These are phyloP conservation scores for Cosmia trapezina DNA, from an alignment of 2,888 invertebrate genomes.

Conservation along the genomic window DNA sequence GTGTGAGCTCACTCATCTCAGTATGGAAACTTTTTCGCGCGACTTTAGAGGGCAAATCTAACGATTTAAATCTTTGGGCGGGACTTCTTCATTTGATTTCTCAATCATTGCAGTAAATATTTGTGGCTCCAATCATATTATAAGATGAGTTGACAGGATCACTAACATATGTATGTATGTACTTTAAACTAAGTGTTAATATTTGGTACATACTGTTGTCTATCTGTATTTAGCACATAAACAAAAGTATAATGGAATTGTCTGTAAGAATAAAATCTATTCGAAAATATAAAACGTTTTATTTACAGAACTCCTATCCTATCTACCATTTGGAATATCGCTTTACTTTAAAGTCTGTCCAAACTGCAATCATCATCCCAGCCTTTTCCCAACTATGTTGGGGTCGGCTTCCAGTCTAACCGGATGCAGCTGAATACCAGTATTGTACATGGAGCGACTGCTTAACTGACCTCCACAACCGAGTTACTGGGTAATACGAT, in stretches of 20 bases:
- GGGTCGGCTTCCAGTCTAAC: no score
- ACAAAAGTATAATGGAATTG: conserved; percentile 89
- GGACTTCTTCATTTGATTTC: background rate
- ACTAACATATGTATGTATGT: conserved; percentile 75
- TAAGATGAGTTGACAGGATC: conserved; percentile 68
- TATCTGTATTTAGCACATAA: conserved; percentile 86
- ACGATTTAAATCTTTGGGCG: no score
- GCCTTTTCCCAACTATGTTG: no score
- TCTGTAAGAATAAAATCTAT: conserved; percentile 90
- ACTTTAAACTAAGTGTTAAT: conserved; percentile 84
- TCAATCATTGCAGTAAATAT: background rate
- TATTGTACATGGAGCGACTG: no score
- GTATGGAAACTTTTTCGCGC: no score
- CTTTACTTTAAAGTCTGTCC: background rate
- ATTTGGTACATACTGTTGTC: conserved; percentile 86
- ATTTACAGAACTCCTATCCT: conserved; percentile 8
- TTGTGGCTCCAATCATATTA: conserved; percentile 60
- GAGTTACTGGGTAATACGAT: no score
- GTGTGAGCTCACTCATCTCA: no score
- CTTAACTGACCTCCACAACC: no score
- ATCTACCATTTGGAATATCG: no score
- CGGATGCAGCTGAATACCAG: no score
- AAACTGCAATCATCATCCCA: no score
- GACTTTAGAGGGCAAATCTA: no score
- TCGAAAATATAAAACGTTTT: conserved; percentile 72